phyloP scores from a whole-genome alignment of 2,797 vertebrate genomes.

The Onychomys arenicola region DNA sequence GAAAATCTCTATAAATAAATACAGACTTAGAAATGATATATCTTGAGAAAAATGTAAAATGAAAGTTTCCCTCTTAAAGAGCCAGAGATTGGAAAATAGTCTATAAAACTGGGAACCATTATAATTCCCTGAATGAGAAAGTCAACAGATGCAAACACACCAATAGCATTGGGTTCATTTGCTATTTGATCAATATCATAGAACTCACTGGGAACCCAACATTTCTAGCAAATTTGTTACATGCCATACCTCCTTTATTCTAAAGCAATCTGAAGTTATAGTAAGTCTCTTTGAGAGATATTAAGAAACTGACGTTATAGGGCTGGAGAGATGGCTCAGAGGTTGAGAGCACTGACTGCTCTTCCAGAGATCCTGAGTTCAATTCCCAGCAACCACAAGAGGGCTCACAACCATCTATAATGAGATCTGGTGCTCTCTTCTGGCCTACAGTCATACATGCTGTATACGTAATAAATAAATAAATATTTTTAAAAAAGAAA shows the following conservation, averaged over 20 bases:
- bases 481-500: too few relatives aligned
- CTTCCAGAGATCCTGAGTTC: too few relatives aligned
- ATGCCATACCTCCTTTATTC: background rate
- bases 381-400: too few relatives aligned
- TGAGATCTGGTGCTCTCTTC: too few relatives aligned
- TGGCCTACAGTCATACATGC: too few relatives aligned
- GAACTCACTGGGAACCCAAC: background rate
- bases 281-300: background rate
- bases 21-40: background rate
- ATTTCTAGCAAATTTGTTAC: background rate
- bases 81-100: background rate
- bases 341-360: too few relatives aligned
- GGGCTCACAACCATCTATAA: too few relatives aligned
- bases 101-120: background rate
- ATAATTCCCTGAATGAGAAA: background rate
- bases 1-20: slow-evolving; percentile 1
- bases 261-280: background rate
- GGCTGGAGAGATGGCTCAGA: too few relatives aligned
- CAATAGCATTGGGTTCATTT: background rate
- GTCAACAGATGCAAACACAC: background rate
- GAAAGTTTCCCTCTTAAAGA: slow-evolving; percentile 18
- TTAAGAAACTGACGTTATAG: background rate
- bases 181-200: background rate
- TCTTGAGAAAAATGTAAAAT: background rate
- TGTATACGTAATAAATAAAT: too few relatives aligned